A percentile compares a stretch with the other conserved stretches of the same genome.
Conservation (phyloP, 1,140 invertebrate genomes). For the Zaprionus davidi region DNA sequence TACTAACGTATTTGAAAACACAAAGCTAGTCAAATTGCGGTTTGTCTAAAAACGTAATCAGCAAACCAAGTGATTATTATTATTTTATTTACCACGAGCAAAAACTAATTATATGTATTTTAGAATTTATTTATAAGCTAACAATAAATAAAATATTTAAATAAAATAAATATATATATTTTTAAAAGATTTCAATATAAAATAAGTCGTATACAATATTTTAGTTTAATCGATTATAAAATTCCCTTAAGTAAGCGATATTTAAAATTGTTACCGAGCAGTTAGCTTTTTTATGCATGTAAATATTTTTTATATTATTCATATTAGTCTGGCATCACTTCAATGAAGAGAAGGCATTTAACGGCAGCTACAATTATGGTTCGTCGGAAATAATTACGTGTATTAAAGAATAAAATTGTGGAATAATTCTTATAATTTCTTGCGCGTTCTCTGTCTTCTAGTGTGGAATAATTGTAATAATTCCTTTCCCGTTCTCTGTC, state of each 20-base stretch:
- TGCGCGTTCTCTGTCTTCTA: slow-evolving; percentile 1
- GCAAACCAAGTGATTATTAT: background rate
- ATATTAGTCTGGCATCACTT: background rate
- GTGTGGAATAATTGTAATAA: slow-evolving; percentile 29
- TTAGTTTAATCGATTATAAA: background rate
- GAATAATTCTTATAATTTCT: slow-evolving; percentile 11
- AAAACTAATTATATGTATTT: no score
- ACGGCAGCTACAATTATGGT: background rate
- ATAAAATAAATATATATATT: background rate
- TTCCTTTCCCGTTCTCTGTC: background rate
- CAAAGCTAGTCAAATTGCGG: background rate
- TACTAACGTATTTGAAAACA: no score
- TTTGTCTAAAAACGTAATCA: background rate
- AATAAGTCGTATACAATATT: background rate
- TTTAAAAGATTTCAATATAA: background rate
- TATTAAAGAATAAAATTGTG: slow-evolving; percentile 22
- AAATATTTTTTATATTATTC: background rate
- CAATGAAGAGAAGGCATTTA: background rate
- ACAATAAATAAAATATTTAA: background rate
- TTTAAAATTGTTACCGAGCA: background rate
- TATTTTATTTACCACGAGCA: background rate
- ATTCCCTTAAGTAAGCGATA: background rate
- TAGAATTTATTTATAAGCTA: no score
- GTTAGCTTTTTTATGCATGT: background rate
- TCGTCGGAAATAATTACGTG: background rate